Evolutionary conservation across 2,797 vertebrate species (phyloP).

Genomic region (Brachymystax lenok): DNA sequence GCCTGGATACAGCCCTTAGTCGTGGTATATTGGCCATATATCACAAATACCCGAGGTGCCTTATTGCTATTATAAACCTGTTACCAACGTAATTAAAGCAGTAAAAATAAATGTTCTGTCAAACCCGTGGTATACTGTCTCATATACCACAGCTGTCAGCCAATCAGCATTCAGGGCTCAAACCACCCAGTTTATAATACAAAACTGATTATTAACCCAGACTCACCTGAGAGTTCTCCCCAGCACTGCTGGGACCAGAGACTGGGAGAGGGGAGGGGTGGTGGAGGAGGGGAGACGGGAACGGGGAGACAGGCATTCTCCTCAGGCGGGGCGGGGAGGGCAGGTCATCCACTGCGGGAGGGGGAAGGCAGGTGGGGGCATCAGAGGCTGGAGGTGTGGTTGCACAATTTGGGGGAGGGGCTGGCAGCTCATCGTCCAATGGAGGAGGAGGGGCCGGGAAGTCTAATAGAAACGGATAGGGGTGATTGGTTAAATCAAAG

Average conservation of each 20-base stretch:
- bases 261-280: slow-evolving; percentile 63
- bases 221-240: slow-evolving; percentile 67
- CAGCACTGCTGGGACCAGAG: slow-evolving; percentile 47
- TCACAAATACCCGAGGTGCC: no score
- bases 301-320: slow-evolving; percentile 79
- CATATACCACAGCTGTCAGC: no score
- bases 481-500: slow-evolving; percentile 51
- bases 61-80: no score
- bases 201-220: not conserved
- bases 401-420: slow-evolving; percentile 76
- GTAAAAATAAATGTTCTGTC: no score
- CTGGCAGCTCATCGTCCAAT: slow-evolving; percentile 77
- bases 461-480: slow-evolving; percentile 67
- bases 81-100: no score
- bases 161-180: no score
- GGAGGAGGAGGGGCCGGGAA: slow-evolving; percentile 82
- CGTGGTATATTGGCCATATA: no score
- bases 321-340: slow-evolving; percentile 81
- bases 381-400: slow-evolving; percentile 62
- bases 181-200: not conserved
- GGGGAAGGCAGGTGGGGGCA: slow-evolving; percentile 74
- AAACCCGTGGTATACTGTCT: no score
- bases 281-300: slow-evolving; percentile 65
- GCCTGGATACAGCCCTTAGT: no score
- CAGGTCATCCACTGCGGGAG: slow-evolving; percentile 80